Evolutionary conservation across 2,797 vertebrate species (phyloP).

Genomic region (Taenioides sp.): DNA sequence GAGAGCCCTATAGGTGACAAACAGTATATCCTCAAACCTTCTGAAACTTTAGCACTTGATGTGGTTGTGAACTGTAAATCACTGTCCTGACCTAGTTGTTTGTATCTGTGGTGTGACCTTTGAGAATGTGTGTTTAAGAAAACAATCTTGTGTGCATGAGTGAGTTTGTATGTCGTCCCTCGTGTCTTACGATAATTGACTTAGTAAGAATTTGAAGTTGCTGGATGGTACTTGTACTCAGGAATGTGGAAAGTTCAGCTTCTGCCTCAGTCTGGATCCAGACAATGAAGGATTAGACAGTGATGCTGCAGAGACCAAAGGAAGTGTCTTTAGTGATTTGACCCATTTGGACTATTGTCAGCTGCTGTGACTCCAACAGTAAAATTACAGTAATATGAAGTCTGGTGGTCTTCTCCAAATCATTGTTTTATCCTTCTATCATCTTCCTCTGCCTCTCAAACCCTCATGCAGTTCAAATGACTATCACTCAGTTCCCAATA

Average conservation of each 20-base stretch:
- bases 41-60: conserved; percentile 76
- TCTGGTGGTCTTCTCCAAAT: conserved; percentile 42
- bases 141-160: conserved; percentile 58
- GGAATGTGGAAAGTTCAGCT: conserved; percentile 72
- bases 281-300: conserved; percentile 63
- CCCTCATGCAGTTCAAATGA: conserved; percentile 65
- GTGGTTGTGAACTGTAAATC: conserved; percentile 78
- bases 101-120: conserved; percentile 66
- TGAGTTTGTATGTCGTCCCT: conserved; percentile 49
- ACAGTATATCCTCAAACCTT: conserved; percentile 72
- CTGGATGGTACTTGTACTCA: conserved; percentile 77
- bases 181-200: conserved; percentile 72
- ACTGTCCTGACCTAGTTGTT: conserved; percentile 71
- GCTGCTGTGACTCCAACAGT: conserved; percentile 11
- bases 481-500: conserved; percentile 61
- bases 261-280: conserved; percentile 75
- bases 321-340: conserved; percentile 24
- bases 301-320: conserved; percentile 61
- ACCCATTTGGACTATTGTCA: conserved; percentile 21
- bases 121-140: conserved; percentile 54
- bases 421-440: conserved; percentile 55
- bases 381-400: conserved; percentile 15
- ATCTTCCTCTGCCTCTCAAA: conserved; percentile 62
- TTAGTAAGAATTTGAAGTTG: conserved; percentile 73
- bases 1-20: conserved; percentile 73